Evolutionary conservation across 2,888 invertebrate genomes (phyloP), one percentile per base, ranked within the genome.

Genomic region (Busseola fusca): DNA sequence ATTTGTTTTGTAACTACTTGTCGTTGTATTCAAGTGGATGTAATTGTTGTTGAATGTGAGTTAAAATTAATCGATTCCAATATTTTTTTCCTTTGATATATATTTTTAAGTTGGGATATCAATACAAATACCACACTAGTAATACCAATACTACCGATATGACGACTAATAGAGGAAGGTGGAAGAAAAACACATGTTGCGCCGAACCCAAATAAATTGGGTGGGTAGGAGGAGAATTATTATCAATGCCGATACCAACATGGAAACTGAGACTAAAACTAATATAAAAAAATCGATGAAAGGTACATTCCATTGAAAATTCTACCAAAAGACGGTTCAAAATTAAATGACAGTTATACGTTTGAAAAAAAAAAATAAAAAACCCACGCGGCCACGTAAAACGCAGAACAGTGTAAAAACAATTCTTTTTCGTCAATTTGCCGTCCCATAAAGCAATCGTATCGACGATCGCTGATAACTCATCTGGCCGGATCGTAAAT

Each of bases 401-500:
- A 67, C 21, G 45, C 74, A 48, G 72, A 50, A 75, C 78, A 83
- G 83, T 82, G 85, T 86, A 80, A 84, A 87, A 85, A 83, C 67
- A 76, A 56, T 74, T 69, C 76, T 72, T 78, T 76, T 82, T 74
- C 82, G 81, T 78, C 84, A 81, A 80, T 80, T 78, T 58, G 69
- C 66, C 70, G 76, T 78, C 82, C 79, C 89, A 87, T 89, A 90
- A 89, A 89, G 85, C 86, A 89, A 88, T 88, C 86, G 76, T 76
- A 84, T 84, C 84, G 87, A 81, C 80, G 73, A 84, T 85, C 83
- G 83, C 90, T 90, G 94, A 93, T 94, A 93, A 91, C 90, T 92
- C 92, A 92, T 91, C 90, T 88, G 87, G 83, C 74, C 76, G 84
- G 89, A 86, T 92, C 94, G 91, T 95, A 94, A 95, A 94, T 95